Conservation (phyloP, 2,113 vertebrate species). For the Mormyrus iriodes region DNA sequence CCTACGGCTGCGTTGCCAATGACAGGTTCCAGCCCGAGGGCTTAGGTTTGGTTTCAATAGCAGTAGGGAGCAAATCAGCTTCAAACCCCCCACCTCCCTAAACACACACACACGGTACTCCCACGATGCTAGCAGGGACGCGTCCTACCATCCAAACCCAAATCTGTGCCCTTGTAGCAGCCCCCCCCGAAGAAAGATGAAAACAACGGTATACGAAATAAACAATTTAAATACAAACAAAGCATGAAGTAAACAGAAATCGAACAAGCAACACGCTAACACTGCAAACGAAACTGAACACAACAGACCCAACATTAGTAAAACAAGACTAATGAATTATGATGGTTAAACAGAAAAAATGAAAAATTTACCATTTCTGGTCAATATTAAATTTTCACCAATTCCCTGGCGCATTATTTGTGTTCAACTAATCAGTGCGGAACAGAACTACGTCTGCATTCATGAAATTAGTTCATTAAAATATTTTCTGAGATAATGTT, state of each 20-base stretch:
- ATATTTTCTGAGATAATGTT: not conserved
- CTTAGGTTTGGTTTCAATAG: not conserved
- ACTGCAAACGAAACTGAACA: not conserved
- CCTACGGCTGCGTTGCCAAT: too few species aligned
- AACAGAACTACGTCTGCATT: not conserved
- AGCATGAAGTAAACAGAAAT: not conserved
- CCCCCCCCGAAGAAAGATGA: not conserved
- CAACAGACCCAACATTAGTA: not conserved
- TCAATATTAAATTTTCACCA: not conserved
- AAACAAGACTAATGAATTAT: not conserved
- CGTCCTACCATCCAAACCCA: not conserved
- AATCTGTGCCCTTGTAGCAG: not conserved
- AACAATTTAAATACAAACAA: not conserved
- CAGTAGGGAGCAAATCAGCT: not conserved
- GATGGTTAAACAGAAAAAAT: not conserved
- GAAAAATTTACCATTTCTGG: not conserved
- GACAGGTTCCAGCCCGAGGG: not conserved
- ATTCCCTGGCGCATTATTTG: not conserved
- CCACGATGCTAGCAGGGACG: not conserved
- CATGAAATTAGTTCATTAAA: not conserved
- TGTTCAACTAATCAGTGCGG: not conserved
- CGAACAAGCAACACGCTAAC: not conserved
- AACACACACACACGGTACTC: not conserved
- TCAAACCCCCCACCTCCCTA: not conserved
- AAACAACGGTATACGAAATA: not conserved